Evolutionary conservation across 2,797 vertebrate species (phyloP).

Genomic region (Potorous gilbertii): DNA sequence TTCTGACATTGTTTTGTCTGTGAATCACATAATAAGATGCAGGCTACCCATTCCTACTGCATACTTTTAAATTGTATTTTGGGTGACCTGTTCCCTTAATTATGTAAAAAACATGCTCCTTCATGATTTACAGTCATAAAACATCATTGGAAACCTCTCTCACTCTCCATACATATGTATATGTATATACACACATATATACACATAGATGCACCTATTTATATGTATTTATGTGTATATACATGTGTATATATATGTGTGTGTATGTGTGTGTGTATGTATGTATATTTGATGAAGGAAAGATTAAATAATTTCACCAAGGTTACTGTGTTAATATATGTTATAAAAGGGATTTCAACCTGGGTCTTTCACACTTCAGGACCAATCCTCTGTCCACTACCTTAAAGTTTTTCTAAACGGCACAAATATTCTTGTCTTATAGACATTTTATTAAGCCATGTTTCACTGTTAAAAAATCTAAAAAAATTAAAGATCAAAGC

Average conservation of each 20-base stretch:
- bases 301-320: too few species aligned
- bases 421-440: background rate
- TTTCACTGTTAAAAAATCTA: background rate
- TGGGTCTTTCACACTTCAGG: background rate
- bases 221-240: too few species aligned
- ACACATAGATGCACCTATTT: accelerated
- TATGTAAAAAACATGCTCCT: background rate
- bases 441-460: background rate
- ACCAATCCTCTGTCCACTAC: background rate
- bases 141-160: background rate
- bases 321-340: too few species aligned
- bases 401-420: background rate
- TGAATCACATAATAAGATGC: background rate
- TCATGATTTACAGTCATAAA: background rate
- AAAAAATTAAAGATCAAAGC: background rate
- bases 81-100: background rate
- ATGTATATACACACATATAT: too few species aligned
- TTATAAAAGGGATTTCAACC: background rate
- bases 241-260: background rate
- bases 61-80: background rate
- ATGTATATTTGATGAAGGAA: background rate
- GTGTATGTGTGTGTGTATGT: background rate
- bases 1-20: background rate
- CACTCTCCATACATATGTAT: too few species aligned
- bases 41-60: background rate